Evolutionary conservation across 2,888 invertebrate genomes (phyloP).

Genomic region (Muschampia staudingeri): DNA sequence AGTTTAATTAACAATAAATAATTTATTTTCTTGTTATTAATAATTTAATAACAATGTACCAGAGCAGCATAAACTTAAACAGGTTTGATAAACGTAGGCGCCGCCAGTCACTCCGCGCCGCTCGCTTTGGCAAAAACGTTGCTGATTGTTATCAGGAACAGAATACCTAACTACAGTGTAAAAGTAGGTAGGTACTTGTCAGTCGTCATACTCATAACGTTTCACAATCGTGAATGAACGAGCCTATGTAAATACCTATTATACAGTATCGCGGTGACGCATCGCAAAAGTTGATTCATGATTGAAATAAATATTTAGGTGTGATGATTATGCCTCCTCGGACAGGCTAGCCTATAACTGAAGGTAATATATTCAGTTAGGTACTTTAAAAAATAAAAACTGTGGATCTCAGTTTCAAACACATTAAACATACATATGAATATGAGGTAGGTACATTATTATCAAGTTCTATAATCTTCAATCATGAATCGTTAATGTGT

Average conservation of each 20-base stretch:
- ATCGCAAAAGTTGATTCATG: no score
- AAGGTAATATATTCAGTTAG: neutral
- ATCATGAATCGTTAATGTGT: slow-evolving; percentile 14
- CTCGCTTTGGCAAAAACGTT: slow-evolving; percentile 71
- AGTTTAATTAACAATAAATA: neutral
- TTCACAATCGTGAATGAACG: neutral
- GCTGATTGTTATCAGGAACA: slow-evolving; percentile 78
- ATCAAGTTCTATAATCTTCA: slow-evolving; percentile 45
- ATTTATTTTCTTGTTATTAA: slow-evolving; percentile 51
- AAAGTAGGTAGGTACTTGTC: neutral
- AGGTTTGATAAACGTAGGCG: slow-evolving; percentile 67
- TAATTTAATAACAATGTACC: slow-evolving; percentile 73
- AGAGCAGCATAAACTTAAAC: slow-evolving; percentile 74
- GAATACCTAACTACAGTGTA: neutral
- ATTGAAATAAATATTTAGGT: no score
- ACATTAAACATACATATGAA: neutral
- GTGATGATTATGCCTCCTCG: no score
- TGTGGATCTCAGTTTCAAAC: slow-evolving; percentile 29
- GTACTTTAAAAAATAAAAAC: neutral
- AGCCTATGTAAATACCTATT: neutral
- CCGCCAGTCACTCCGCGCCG: slow-evolving; percentile 63
- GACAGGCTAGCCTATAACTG: no score
- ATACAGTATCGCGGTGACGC: neutral
- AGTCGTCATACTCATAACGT: neutral
- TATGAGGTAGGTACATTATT: slow-evolving; percentile 4